phyloP scores from a whole-genome alignment of 2,797 vertebrate genomes.

The Natrix natrix region DNA sequence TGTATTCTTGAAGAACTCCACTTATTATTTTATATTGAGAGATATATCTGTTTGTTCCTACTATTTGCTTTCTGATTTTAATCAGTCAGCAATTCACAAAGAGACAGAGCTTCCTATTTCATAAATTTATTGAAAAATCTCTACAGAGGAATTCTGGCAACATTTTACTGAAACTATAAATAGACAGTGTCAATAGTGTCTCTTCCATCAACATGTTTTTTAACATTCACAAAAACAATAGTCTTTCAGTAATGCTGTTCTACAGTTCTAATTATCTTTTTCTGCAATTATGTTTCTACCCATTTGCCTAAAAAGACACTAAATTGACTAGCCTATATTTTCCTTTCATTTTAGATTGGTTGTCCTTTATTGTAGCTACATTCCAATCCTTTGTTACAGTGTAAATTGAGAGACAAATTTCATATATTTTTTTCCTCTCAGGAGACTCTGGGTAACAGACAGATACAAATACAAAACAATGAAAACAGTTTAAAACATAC shows the following conservation, averaged over 20 bases:
- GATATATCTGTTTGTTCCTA: not conserved
- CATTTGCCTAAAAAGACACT: not conserved
- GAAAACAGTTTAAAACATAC: not conserved
- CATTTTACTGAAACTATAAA: not conserved
- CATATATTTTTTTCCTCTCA: not conserved
- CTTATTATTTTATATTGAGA: not conserved
- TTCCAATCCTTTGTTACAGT: not conserved
- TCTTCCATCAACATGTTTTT: not conserved
- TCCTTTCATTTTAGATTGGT: not conserved
- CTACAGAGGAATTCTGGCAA: not conserved
- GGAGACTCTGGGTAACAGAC: not conserved
- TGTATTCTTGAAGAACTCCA: not conserved
- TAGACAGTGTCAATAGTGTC: not conserved
- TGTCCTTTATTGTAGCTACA: not conserved
- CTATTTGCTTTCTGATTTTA: not conserved
- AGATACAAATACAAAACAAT: not conserved
- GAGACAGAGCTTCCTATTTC: not conserved
- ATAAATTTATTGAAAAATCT: not conserved
- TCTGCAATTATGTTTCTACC: not conserved
- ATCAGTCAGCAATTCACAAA: not conserved
- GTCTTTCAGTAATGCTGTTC: not conserved
- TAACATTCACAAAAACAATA: not conserved
- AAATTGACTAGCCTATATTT: not conserved
- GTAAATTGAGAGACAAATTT: not conserved
- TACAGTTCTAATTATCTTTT: not conserved